Conservation (phyloP, 2,113 vertebrate species). For the Heliornis fulica region DNA sequence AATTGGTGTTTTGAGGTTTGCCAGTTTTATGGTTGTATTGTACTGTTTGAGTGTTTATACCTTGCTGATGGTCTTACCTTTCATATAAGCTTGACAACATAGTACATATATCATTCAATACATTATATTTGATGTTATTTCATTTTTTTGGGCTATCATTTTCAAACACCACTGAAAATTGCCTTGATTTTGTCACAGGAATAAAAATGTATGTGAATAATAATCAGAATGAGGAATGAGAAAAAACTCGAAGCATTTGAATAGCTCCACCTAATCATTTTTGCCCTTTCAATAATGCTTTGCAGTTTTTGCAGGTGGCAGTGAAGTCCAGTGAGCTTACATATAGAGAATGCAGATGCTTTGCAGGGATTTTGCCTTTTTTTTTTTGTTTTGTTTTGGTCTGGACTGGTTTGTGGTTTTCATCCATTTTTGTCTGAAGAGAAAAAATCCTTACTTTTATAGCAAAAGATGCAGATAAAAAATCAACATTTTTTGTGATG, state of each 20-base stretch:
- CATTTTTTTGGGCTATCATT: background rate
- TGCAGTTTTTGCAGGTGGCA: background rate
- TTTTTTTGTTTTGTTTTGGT: background rate
- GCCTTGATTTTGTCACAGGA: background rate
- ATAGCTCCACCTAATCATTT: background rate
- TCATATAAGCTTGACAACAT: background rate
- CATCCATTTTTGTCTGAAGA: background rate
- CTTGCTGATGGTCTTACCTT: background rate
- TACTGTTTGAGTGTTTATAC: background rate
- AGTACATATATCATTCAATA: background rate
- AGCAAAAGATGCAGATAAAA: background rate
- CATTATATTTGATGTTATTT: background rate
- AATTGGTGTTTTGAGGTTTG: background rate
- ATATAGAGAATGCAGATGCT: background rate
- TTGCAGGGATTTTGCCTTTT: background rate
- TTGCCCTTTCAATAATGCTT: background rate
- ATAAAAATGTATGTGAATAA: background rate
- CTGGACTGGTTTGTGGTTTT: background rate
- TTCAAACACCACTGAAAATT: background rate
- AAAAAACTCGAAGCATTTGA: background rate
- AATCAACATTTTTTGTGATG: background rate
- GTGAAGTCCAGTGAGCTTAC: background rate
- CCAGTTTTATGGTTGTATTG: background rate
- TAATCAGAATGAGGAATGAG: background rate
- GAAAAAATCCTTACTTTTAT: background rate